Percentiles rank a stretch among this genome's conserved stretches.
Evolutionary conservation across 2,888 invertebrate species (phyloP).

Genomic region (Enchytraeus crypticus): DNA sequence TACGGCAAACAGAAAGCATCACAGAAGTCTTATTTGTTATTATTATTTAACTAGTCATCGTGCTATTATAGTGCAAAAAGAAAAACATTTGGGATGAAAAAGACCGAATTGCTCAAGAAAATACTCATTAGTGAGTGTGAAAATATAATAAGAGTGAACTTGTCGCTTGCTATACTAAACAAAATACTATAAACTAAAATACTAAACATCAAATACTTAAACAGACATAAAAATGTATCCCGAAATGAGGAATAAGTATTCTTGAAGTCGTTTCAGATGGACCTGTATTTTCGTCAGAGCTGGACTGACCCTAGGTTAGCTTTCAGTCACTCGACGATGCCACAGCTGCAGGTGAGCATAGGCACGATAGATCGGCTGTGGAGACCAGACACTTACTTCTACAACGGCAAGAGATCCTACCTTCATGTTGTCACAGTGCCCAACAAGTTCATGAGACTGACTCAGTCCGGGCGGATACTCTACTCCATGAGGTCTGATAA

Average conservation of each 20-base stretch:
- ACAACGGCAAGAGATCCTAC: constrained; percentile 86
- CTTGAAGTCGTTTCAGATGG: constrained; percentile 29
- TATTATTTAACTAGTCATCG: too few relatives aligned
- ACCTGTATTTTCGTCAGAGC: constrained; percentile 31
- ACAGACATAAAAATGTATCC: too few relatives aligned
- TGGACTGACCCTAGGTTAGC: constrained; percentile 28
- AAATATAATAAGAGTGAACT: too few relatives aligned
- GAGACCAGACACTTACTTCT: constrained; percentile 55
- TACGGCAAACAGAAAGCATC: too few relatives aligned
- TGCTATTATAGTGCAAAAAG: too few relatives aligned
- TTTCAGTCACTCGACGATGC: constrained; percentile 28
- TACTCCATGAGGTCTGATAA: constrained; percentile 96
- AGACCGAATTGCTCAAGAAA: constrained; percentile 94
- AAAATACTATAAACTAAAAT: too few relatives aligned
- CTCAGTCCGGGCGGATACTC: constrained; percentile 78
- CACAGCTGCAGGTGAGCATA: constrained; percentile 29
- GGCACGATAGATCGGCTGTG: constrained; percentile 36
- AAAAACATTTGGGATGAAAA: too few relatives aligned
- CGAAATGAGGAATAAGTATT: too few relatives aligned
- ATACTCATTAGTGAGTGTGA: constrained; percentile 88
- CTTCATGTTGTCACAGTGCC: constrained; percentile 91
- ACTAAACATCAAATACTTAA: too few relatives aligned
- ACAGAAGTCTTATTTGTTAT: too few relatives aligned
- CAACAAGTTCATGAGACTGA: constrained; percentile 78
- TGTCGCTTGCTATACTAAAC: too few relatives aligned